Evolutionary conservation across 2,113 vertebrate species (phyloP).

Genomic region (Hemichromis elongatus): DNA sequence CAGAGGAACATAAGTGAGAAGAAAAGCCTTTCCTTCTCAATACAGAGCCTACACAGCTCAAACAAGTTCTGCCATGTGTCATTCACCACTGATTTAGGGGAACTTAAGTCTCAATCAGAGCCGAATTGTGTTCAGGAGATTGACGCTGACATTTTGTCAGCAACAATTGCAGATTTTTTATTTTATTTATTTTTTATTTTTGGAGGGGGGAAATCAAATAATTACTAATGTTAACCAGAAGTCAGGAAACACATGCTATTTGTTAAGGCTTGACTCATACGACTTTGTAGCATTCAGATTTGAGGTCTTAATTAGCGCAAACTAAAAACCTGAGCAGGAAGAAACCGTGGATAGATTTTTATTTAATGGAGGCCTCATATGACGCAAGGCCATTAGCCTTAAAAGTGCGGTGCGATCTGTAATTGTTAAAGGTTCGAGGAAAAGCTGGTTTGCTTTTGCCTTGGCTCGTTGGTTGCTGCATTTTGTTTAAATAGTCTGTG

Average conservation of each 20-base stretch:
- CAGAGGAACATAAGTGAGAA: constrained; percentile 49
- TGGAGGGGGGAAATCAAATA: constrained; percentile 16
- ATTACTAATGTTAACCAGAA: constrained; percentile 40
- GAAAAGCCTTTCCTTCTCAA: constrained; percentile 47
- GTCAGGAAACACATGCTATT: constrained; percentile 37
- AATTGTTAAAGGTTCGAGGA: background rate
- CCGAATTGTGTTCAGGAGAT: constrained; percentile 37
- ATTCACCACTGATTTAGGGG: constrained; percentile 40
- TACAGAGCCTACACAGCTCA: constrained; percentile 24
- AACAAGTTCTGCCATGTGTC: constrained; percentile 45
- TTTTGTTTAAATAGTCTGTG: background rate
- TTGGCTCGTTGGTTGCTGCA: background rate
- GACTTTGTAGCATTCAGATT: background rate
- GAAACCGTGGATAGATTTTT: background rate
- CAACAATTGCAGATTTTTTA: constrained; percentile 25
- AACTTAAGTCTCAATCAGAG: constrained; percentile 46
- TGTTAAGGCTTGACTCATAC: constrained; percentile 16
- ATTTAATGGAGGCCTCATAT: background rate
- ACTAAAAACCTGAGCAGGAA: background rate
- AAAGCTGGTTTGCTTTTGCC: background rate
- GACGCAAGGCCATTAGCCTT: background rate
- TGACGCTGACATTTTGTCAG: constrained; percentile 52
- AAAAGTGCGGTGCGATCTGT: background rate
- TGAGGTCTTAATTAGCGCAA: constrained; percentile 12
- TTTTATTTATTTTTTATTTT: background rate